phyloP scores from a whole-genome alignment of 2,797 vertebrate species.

The Triplophysa yarkandensis region DNA sequence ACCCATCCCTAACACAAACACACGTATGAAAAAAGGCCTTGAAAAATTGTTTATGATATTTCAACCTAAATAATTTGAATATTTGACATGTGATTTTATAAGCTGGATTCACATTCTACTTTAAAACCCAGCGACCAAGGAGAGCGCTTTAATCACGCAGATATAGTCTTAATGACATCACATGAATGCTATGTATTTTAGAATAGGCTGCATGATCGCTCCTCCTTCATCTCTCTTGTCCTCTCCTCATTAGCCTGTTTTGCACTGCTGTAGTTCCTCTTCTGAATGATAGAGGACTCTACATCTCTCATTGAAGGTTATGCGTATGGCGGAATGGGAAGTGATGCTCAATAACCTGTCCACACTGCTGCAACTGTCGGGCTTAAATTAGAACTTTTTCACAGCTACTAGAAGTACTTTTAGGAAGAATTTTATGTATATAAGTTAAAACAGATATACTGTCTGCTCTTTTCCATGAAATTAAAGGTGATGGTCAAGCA shows the following conservation, averaged over 20 bases:
- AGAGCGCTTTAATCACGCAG: constrained; percentile 15
- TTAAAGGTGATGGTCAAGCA: too few relatives aligned
- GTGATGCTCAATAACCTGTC: constrained; percentile 37
- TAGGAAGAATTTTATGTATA: too few relatives aligned
- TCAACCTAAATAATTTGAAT: not conserved
- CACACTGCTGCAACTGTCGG: too few relatives aligned
- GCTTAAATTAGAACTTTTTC: too few relatives aligned
- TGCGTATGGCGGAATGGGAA: constrained; percentile 31
- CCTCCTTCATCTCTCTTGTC: not conserved
- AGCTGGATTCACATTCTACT: not conserved
- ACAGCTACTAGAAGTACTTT: too few relatives aligned
- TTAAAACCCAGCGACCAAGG: not conserved
- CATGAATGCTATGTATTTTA: constrained; percentile 59
- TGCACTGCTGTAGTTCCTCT: constrained; percentile 33
- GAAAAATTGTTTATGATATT: not conserved
- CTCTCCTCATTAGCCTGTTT: not conserved
- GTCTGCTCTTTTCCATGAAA: not conserved
- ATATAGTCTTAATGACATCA: constrained; percentile 36
- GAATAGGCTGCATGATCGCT: constrained; percentile 54
- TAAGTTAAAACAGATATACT: not conserved
- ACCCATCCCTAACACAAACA: not conserved
- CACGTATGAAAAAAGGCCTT: not conserved
- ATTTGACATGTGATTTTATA: not conserved
- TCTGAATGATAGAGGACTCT: constrained; percentile 18
- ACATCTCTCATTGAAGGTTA: constrained; percentile 8